These are phyloP conservation scores for Perca schrenkii DNA, from an alignment of 2,113 vertebrate genomes.

Conservation along the genomic window DNA sequence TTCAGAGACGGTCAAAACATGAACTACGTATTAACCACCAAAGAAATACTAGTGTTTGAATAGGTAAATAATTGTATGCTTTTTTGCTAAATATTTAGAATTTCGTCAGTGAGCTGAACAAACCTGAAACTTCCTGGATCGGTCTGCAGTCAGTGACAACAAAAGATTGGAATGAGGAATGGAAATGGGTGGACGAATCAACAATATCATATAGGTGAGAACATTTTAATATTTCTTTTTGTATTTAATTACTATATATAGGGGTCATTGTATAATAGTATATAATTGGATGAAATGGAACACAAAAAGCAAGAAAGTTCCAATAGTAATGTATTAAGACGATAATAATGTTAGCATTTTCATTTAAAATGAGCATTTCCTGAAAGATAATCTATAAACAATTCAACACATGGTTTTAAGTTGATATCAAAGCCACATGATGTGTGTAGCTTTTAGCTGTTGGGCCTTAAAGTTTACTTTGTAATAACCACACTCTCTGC, in stretches of 20 bases:
- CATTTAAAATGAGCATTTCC: background rate
- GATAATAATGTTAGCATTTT: background rate
- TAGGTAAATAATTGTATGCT: background rate
- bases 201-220: fast-evolving
- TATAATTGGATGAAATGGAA: background rate
- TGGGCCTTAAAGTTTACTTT: no score
- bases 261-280: no score
- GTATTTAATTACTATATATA: background rate
- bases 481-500: background rate
- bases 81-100: background rate
- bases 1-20: background rate
- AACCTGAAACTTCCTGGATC: slow-evolving; percentile 19
- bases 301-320: background rate
- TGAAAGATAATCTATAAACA: background rate
- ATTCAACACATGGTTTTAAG: background rate
- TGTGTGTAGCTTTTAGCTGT: no score
- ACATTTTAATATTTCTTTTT: background rate
- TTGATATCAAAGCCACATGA: background rate
- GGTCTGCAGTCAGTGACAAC: background rate
- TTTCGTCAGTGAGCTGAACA: fast-evolving
- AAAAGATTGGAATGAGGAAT: fast-evolving
- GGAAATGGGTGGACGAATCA: slow-evolving; percentile 17
- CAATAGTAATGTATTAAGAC: background rate
- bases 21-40: background rate
- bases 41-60: background rate